A percentile compares a stretch with the other conserved stretches of the same genome.
phyloP scores from a whole-genome alignment of 2,888 invertebrate genomes.

The Hypercompe scribonia region DNA sequence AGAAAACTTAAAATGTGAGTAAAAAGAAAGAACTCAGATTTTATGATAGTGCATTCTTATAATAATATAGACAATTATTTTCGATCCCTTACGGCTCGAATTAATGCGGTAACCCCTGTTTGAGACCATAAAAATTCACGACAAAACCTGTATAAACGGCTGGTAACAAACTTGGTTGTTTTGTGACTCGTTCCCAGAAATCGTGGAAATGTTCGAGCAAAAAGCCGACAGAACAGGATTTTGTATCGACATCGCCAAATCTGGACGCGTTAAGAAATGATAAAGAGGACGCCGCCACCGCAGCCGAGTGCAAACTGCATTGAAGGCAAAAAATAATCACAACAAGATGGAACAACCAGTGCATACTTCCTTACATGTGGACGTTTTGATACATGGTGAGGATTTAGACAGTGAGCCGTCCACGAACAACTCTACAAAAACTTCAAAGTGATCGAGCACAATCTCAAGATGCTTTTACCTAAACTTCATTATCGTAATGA shows the following conservation, averaged over 20 bases:
- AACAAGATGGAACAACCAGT: slow-evolving; percentile 52
- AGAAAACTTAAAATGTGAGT: slow-evolving; percentile 22
- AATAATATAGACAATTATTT: slow-evolving; percentile 57
- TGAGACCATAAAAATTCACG: slow-evolving; percentile 81
- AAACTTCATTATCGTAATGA: slow-evolving; percentile 55
- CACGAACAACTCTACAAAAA: slow-evolving; percentile 37
- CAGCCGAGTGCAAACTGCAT: slow-evolving; percentile 60
- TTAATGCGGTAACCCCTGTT: slow-evolving; percentile 73
- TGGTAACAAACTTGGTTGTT: slow-evolving; percentile 81
- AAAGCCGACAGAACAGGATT: slow-evolving; percentile 84
- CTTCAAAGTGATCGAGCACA: slow-evolving; percentile 53
- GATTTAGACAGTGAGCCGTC: slow-evolving; percentile 21
- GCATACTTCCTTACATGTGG: slow-evolving; percentile 60
- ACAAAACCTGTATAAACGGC: slow-evolving; percentile 84
- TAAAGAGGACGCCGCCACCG: slow-evolving; percentile 80
- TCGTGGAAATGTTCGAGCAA: slow-evolving; percentile 82
- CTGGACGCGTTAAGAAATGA: slow-evolving; percentile 85
- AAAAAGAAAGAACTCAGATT: slow-evolving; percentile 37
- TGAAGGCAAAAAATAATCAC: slow-evolving; percentile 61
- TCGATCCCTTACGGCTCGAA: slow-evolving; percentile 68
- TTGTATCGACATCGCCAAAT: slow-evolving; percentile 84
- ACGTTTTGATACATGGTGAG: slow-evolving; percentile 53
- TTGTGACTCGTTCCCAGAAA: slow-evolving; percentile 82
- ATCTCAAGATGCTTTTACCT: slow-evolving; percentile 45
- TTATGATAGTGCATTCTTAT: slow-evolving; percentile 29